Conservation (phyloP, 2,797 vertebrate species). For the Neosalanx taihuensis region DNA sequence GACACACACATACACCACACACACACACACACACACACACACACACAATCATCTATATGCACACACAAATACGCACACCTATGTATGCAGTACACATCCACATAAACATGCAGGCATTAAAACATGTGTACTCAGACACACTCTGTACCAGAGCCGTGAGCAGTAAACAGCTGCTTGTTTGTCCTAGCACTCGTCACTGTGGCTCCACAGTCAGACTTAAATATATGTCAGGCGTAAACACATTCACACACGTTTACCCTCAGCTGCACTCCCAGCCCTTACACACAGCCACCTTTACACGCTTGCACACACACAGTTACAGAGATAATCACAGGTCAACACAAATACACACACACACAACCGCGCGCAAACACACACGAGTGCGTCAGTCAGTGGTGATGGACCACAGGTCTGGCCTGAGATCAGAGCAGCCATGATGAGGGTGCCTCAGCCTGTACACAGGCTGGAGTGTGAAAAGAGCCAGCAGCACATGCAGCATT, state of each 20-base stretch:
- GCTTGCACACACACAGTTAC: background rate
- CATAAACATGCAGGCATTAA: background rate
- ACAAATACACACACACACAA: background rate
- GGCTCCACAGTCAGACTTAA: conserved; percentile 58
- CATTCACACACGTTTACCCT: conserved; percentile 33
- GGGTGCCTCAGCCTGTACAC: background rate
- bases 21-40: conserved; percentile 3
- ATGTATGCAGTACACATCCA: background rate
- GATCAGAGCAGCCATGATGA: conserved; percentile 41
- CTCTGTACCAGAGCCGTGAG: conserved; percentile 20
- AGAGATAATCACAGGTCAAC: background rate
- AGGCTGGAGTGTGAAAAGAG: conserved; percentile 23
- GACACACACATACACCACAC: background rate
- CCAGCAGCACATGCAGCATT: conserved; percentile 42
- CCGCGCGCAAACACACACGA: conserved; percentile 25
- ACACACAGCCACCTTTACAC: conserved; percentile 2
- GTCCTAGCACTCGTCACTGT: conserved; percentile 55
- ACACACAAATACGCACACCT: background rate
- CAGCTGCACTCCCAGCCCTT: conserved; percentile 7
- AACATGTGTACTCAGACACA: background rate
- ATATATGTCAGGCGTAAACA: conserved; percentile 62
- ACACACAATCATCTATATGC: background rate
- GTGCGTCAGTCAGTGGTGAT: conserved; percentile 35
- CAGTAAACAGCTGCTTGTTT: conserved; percentile 69
- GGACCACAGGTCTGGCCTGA: conserved; percentile 44